phyloP scores from a whole-genome alignment of 2,888 invertebrate species.

The Pseudococcus jackbeardsleyi region DNA sequence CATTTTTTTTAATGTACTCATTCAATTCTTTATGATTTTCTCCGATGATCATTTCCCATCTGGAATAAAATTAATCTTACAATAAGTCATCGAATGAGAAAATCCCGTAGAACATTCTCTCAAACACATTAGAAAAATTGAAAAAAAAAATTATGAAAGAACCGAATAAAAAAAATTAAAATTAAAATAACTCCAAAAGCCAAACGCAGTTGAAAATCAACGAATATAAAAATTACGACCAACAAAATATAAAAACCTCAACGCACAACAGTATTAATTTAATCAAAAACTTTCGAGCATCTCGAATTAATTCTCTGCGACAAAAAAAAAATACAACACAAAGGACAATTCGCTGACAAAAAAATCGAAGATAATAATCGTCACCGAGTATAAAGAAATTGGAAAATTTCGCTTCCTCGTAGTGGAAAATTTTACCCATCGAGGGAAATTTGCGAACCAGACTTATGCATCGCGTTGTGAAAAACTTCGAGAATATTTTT shows the following conservation, averaged over 20 bases:
- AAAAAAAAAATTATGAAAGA: not conserved
- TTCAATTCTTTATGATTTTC: too few species aligned
- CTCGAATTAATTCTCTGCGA: not conserved
- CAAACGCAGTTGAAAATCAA: not conserved
- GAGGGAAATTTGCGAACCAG: not conserved
- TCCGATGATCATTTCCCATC: not conserved
- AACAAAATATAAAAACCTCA: not conserved
- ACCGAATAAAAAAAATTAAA: not conserved
- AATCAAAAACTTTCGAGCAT: not conserved
- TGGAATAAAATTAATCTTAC: not conserved
- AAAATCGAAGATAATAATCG: not conserved
- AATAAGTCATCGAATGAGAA: not conserved
- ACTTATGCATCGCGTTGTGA: slow-evolving; percentile 15
- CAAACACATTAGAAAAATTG: not conserved
- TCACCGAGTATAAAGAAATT: not conserved
- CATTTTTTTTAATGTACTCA: too few species aligned
- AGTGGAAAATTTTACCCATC: not conserved
- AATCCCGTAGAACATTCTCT: not conserved
- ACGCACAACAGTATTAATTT: not conserved
- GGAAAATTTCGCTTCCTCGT: not conserved
- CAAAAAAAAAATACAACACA: not conserved
- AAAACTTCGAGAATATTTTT: slow-evolving; percentile 11
- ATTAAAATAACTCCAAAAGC: not conserved
- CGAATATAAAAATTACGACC: slow-evolving; percentile 9
- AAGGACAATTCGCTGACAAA: not conserved